Evolutionary conservation across 2,888 invertebrate species (phyloP), one percentile per base, ranked within the genome.

Genomic region (Artemia sinica): DNA sequence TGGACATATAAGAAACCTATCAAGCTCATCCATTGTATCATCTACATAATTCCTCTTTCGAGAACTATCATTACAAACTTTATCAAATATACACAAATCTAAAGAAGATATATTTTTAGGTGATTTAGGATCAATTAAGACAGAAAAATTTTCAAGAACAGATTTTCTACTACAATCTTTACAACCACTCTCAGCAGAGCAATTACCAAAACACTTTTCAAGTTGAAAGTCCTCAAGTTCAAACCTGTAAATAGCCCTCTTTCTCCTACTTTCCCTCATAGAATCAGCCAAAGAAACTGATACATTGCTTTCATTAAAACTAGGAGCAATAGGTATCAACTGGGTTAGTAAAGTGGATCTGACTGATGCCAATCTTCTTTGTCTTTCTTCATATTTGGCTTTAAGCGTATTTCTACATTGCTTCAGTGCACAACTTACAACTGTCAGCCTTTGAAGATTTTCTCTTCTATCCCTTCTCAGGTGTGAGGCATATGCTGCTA

Each of bases 151-250:
- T 14, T 14, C 14, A 14, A 14, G 14, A 58, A 8, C 9, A n/a
- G n/a, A 14, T n/a, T n/a, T 14, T 58, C 58, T 58, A 58, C 58
- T 58, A 58, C 58, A 58, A 58, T 58, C 58, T 58, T 58, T 58
- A 58, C 58, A 58, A 58, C 58, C 8, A 14, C 58, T 58, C 6
- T 58, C 58, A 58, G 14, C 14, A 6, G n/a, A 14, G 14, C 58
- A 58, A 14, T 58, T 58, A 58, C 58, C 58, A 58, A 58, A 58
- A 58, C 58, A 58, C 14, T 58, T 58, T 14, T 58, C 58, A 14
- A 58, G 58, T 9, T 58, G 58, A 14, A 58, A 58, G 58, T 58
- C 58, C n/a, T 58, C 58, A 14, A 58, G n/a, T 8, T 58, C 58
- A 58, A 58, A 58, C 58, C 58, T 58, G 58, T 14, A 58, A 7